Conservation (phyloP, 2,113 vertebrate species). For the Apaloderma vittatum region DNA sequence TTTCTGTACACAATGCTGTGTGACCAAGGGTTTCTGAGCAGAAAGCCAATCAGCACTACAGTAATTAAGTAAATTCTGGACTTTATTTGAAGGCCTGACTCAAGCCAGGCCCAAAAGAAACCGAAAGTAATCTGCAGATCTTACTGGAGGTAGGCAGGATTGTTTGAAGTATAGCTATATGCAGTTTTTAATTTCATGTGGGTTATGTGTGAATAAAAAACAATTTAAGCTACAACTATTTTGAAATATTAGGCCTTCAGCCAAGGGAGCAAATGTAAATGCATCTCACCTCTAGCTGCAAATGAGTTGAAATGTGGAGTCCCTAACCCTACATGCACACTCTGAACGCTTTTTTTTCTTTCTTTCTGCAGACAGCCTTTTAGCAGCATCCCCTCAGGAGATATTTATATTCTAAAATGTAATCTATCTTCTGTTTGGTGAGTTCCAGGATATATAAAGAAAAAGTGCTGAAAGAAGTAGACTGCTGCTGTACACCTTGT, state of each 20-base stretch:
- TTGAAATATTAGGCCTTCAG: conserved; percentile 6
- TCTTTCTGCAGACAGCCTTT: conserved; percentile 64
- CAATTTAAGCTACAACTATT: not conserved
- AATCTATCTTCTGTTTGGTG: conserved; percentile 56
- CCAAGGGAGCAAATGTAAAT: conserved; percentile 38
- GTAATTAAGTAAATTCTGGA: not conserved
- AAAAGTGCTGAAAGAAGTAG: conserved; percentile 65
- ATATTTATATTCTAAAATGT: conserved; percentile 34
- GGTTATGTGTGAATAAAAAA: not conserved
- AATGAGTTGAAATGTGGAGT: conserved; percentile 49
- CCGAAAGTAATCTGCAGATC: not conserved
- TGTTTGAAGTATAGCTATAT: not conserved
- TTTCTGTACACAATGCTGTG: not conserved
- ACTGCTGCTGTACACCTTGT: not conserved
- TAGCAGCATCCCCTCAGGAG: conserved; percentile 60
- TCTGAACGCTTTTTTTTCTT: conserved; percentile 24
- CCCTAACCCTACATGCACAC: conserved; percentile 17
- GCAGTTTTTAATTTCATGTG: not conserved
- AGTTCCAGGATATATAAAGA: conserved; percentile 42
- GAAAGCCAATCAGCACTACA: not conserved
- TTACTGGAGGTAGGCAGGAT: not conserved
- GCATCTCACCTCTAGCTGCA: not conserved
- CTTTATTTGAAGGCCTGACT: not conserved
- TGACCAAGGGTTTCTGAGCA: not conserved
- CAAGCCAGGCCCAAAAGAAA: not conserved